Conservation (phyloP, 23 tunicate species). For the Ciona savignyi region DNA sequence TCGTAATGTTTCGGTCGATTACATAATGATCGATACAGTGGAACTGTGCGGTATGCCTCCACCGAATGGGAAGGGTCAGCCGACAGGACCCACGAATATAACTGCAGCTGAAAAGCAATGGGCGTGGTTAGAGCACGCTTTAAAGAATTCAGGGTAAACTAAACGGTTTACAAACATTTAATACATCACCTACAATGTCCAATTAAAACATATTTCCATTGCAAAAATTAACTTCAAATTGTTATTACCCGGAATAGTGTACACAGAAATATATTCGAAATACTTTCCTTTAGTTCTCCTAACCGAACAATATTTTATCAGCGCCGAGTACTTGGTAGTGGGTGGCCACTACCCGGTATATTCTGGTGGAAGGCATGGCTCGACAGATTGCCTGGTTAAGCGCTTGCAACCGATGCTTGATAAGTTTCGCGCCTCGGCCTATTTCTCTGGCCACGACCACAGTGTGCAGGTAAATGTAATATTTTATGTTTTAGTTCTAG, state of each 20-base stretch:
- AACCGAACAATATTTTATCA: too few species aligned
- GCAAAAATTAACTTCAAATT: too few species aligned
- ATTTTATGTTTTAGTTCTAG: too few species aligned
- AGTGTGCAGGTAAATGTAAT: slow-evolving; percentile 60
- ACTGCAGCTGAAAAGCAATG: slow-evolving; percentile 73
- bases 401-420: slow-evolving; percentile 64
- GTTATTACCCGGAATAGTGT: too few species aligned
- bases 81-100: slow-evolving; percentile 54
- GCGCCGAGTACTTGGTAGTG: slow-evolving; percentile 71
- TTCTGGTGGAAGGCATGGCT: slow-evolving; percentile 84
- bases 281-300: too few species aligned
- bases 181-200: too few species aligned
- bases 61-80: slow-evolving; percentile 46
- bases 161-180: too few species aligned
- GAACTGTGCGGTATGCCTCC: slow-evolving; percentile 73
- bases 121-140: slow-evolving; percentile 68
- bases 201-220: too few species aligned
- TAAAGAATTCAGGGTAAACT: slow-evolving; percentile 44
- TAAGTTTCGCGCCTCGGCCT: slow-evolving; percentile 62
- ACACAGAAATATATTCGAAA: too few species aligned
- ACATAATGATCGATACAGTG: slow-evolving; percentile 82
- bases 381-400: slow-evolving; percentile 59
- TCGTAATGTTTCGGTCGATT: slow-evolving; percentile 60
- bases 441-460: slow-evolving; percentile 87
- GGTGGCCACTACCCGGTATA: slow-evolving; percentile 88